These are phyloP conservation scores for Rhopalosiphum padi DNA, from an alignment of 1,140 invertebrate species.

Conservation along the genomic window DNA sequence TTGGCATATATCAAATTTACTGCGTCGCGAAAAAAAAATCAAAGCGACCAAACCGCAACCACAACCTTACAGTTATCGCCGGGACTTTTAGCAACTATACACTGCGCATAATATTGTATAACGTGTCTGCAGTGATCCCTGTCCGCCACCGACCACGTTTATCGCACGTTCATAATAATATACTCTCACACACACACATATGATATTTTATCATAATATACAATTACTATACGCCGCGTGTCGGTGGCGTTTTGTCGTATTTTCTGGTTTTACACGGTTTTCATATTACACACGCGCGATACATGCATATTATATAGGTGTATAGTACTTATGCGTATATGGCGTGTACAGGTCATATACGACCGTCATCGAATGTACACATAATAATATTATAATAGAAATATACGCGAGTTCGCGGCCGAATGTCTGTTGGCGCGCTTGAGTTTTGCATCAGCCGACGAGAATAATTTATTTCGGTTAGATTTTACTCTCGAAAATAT, in stretches of 20 bases:
- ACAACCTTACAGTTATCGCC: background rate
- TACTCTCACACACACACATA: background rate
- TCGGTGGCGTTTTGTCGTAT: conserved; percentile 28
- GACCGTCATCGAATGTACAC: background rate
- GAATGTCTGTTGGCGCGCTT: background rate
- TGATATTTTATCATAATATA: background rate
- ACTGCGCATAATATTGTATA: background rate
- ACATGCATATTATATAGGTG: too few relatives aligned
- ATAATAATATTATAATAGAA: background rate
- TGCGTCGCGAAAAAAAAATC: background rate
- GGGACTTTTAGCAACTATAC: background rate
- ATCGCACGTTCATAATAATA: background rate
- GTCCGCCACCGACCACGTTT: background rate
- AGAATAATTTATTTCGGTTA: conserved; percentile 46
- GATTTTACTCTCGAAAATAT: conserved; percentile 37
- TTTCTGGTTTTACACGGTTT: conserved; percentile 41
- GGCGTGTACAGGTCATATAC: background rate
- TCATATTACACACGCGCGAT: conserved; percentile 3
- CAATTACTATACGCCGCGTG: background rate
- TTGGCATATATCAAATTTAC: background rate
- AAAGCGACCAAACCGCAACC: background rate
- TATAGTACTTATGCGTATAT: too few relatives aligned
- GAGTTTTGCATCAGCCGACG: background rate
- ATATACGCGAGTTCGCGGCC: background rate
- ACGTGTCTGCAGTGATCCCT: background rate